These are phyloP conservation scores for Simalia tracyae DNA, from an alignment of 2,797 vertebrate genomes.

Conservation along the genomic window DNA sequence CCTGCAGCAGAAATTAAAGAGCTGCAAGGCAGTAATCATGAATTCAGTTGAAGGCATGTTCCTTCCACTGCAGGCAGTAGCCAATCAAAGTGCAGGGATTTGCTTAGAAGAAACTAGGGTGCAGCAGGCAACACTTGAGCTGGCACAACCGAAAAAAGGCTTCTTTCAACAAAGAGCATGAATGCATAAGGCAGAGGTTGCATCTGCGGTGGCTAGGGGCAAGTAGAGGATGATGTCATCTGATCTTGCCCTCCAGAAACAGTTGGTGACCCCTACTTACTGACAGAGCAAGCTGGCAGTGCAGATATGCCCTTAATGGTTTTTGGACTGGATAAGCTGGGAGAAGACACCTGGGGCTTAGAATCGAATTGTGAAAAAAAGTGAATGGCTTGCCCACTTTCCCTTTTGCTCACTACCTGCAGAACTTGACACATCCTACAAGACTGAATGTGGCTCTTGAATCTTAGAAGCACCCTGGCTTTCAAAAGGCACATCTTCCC, in stretches of 20 bases:
- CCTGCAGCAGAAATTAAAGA: background rate
- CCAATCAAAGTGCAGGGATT: background rate
- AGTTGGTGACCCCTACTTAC: background rate
- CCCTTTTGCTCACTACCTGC: background rate
- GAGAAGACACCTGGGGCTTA: background rate
- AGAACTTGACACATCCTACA: background rate
- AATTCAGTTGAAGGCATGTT: background rate
- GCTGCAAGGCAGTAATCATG: background rate
- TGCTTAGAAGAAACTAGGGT: background rate
- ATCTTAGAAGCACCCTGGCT: background rate
- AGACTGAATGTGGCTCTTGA: background rate
- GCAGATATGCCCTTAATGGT: background rate
- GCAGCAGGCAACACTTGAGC: background rate
- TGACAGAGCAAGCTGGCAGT: background rate
- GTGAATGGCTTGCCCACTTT: background rate
- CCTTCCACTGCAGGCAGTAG: background rate
- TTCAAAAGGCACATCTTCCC: background rate
- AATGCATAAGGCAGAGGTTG: background rate
- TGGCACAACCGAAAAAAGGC: background rate
- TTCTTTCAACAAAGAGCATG: background rate
- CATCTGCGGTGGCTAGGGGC: background rate
- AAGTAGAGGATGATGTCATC: background rate
- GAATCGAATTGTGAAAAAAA: background rate
- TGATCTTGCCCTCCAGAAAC: background rate
- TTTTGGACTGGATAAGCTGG: background rate